Base-by-base conservation (phyloP, 2,888 invertebrate species). In the Hipparchia sbordonii region DNA sequence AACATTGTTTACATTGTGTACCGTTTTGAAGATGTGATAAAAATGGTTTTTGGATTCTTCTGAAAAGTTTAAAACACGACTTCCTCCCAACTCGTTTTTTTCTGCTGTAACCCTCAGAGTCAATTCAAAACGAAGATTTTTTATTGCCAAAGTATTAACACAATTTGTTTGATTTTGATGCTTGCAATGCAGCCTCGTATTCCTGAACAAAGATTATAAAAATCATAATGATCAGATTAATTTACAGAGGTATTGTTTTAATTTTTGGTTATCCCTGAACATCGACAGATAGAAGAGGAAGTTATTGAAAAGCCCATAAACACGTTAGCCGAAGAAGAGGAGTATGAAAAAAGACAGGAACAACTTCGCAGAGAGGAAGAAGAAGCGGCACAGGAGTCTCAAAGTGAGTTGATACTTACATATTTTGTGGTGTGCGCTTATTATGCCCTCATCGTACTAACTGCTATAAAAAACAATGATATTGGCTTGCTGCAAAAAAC, bases 321-420 rank as follows among this genome's bases (percentile, higher is more conserved):
- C 76, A 89, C 91, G 0, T 77, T 93, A 51, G 90, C 87, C 2
- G 93, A 93, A 12, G 93, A 93, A 74, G 92, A 92, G 71, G 92
- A 90, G 77, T 93, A 93, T 71, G 93, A 93, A 71, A 88, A 85
- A 73, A 85, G 85, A 6, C 93, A 93, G 75, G 91, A 92, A 73
- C 87, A 90, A 72, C 77, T 90, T 45, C 85, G 89, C 4, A 83
- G 82, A 51, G 87, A 92, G 76, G 59, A 88, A 72, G 90, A 87
- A 72, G 90, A 87, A 57, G 82, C 90, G 68, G 79, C 85, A n/a
- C 66, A 75, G 71, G 73, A 67, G 9, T 89, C 91, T 10, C 89
- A 92, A 79, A 85, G 93, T 93, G 82, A 93, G 92, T 91, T 23
- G 46, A 70, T 54, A 61, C 51, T 2, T 52, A 52, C 9, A 6